Conservation (phyloP, 2,888 invertebrate species). For the Acrocyrtus sp. region DNA sequence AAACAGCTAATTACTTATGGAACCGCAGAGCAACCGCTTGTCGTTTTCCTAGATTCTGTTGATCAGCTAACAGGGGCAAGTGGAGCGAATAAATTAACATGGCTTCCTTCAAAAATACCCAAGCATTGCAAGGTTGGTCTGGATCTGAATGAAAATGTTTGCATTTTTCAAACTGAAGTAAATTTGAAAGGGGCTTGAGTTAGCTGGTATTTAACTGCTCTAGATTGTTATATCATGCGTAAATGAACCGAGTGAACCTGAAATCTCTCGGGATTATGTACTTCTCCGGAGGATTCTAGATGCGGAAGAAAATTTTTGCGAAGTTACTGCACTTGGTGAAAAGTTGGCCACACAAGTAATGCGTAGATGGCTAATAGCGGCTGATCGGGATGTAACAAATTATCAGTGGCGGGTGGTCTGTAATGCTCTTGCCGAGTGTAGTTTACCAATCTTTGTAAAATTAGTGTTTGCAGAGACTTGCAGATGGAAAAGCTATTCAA, state of each 20-base stretch:
- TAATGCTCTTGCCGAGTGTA: slow-evolving; percentile 92
- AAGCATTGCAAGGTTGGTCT: slow-evolving; percentile 88
- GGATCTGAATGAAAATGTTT: neutral
- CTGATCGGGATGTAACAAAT: slow-evolving; percentile 87
- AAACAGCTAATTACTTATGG: slow-evolving; percentile 91
- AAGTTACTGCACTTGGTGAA: slow-evolving; percentile 90
- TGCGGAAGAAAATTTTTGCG: slow-evolving; percentile 86
- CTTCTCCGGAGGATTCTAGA: slow-evolving; percentile 89
- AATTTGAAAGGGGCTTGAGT: neutral
- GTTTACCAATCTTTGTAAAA: slow-evolving; percentile 96
- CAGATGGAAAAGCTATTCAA: slow-evolving; percentile 96
- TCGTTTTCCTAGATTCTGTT: slow-evolving; percentile 94
- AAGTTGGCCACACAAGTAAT: slow-evolving; percentile 94
- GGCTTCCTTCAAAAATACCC: slow-evolving; percentile 93
- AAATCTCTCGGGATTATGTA: slow-evolving; percentile 88
- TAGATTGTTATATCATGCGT: slow-evolving; percentile 90
- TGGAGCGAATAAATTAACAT: slow-evolving; percentile 94
- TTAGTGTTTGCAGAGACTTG: slow-evolving; percentile 93
- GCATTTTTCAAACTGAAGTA: slow-evolving; percentile 1
- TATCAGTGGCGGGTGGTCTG: slow-evolving; percentile 95
- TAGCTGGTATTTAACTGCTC: neutral
- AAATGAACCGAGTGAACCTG: slow-evolving; percentile 85
- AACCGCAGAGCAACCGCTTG: slow-evolving; percentile 82
- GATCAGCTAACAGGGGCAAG: slow-evolving; percentile 96
- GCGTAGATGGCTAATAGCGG: slow-evolving; percentile 86